Conservation (phyloP, 1,140 invertebrate genomes). For the Lepeophtheirus salmonis region DNA sequence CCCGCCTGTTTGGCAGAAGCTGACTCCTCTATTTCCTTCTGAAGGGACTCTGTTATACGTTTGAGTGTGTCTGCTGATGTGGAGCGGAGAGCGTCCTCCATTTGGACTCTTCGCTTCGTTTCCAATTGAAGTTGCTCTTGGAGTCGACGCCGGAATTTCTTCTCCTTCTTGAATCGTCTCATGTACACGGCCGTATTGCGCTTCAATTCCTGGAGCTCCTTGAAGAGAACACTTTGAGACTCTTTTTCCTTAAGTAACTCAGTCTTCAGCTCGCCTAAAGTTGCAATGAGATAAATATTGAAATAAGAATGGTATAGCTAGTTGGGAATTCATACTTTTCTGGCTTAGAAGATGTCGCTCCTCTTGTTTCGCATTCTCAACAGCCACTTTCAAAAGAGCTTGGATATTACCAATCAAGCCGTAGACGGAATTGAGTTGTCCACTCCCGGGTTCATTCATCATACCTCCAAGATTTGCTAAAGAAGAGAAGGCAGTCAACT, state of each 20-base stretch:
- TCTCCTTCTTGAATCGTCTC: conserved; percentile 64
- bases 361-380: conserved; percentile 7
- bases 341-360: not conserved
- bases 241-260: not conserved
- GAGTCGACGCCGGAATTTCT: conserved; percentile 50
- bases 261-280: not conserved
- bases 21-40: not conserved
- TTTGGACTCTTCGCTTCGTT: conserved; percentile 47
- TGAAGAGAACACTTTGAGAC: no score
- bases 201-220: conserved; percentile 7
- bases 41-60: conserved; percentile 5
- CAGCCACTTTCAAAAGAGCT: conserved; percentile 2
- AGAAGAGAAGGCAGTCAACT: no score
- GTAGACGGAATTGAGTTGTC: conserved; percentile 5
- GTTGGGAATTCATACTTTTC: not conserved
- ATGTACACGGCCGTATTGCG: conserved; percentile 37
- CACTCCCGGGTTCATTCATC: no score
- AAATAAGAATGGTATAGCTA: no score
- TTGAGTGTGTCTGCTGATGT: conserved; percentile 45
- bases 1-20: not conserved
- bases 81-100: conserved; percentile 45
- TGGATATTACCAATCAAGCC: conserved; percentile 5
- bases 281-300: no score
- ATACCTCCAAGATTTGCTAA: no score
- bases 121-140: conserved; percentile 62